Base-by-base conservation (phyloP, 2,113 vertebrate genomes). In the Lamprotornis superbus region DNA sequence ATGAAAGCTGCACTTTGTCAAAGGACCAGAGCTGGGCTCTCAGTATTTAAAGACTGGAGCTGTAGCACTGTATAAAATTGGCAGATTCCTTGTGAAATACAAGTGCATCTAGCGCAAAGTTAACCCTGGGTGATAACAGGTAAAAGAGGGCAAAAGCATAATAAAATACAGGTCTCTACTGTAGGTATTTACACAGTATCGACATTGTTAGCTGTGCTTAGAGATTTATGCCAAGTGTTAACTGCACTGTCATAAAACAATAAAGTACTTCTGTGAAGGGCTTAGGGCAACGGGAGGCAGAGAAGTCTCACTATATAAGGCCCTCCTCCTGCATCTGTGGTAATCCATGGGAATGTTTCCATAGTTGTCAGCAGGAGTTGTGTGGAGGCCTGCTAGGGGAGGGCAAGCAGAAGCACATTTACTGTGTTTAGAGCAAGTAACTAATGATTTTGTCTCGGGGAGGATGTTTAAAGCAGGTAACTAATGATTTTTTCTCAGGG, bases 191-290 rank as follows among this genome's bases (percentile, higher is more conserved):
- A 93, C 80, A 61, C 88, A 84, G n/a, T 73, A 95, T 93, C 40
- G 73, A 89, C 86, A 78, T 59, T 92, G 83, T 84, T 87, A 84
- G 68, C 85, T 75, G n/a, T 60, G 46, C 88, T 83, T 87, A 69
- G 79, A 84, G 61, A 90, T 96, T 96, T 91, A 76, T 76, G 73
- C 94, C 76, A 84, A 92, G 93, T 92, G 93, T 89, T 96, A 88
- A 88, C 76, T 85, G 55, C 0, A 2, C 71, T 84, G 77, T 89
- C 92, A 84, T 96, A 97, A 97, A 97, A 88, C 92, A 95, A 96
- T 95, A 87, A 96, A 96, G 76, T 84, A 57, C 88, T 93, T 95
- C 69, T 93, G 52, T 76, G 64, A 90, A 96, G 90, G 73, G 73
- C 87, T 92, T 90, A 94, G 93, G 86, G 80, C 69, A 92, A 68